Conservation (phyloP, 23 tunicate species). For the Oikopleura albicans region DNA sequence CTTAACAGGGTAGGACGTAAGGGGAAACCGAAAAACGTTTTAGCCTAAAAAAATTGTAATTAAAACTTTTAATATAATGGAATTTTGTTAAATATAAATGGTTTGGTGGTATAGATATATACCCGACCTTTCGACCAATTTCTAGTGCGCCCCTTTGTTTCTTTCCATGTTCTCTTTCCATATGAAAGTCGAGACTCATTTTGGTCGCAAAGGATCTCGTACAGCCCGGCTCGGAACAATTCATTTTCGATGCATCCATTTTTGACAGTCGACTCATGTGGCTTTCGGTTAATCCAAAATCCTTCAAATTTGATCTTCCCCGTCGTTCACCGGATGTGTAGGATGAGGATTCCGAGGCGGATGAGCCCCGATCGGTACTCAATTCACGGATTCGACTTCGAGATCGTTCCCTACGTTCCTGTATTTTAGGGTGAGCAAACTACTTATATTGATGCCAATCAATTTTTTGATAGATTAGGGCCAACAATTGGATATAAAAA, state of each 20-base stretch:
- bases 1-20: too few relatives aligned
- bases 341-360: background rate
- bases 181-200: conserved; percentile 1
- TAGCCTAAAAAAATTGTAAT: too few relatives aligned
- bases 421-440: background rate
- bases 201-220: background rate
- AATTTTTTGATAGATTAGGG: too few relatives aligned
- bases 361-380: background rate
- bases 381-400: conserved; percentile 9
- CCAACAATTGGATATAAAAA: too few relatives aligned
- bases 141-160: background rate
- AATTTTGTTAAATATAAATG: too few relatives aligned
- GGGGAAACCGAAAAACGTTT: too few relatives aligned
- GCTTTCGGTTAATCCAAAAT: background rate
- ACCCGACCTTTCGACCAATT: background rate
- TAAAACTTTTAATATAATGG: too few relatives aligned
- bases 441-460: too few relatives aligned
- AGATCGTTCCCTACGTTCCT: background rate
- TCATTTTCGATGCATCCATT: background rate
- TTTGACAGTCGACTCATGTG: background rate
- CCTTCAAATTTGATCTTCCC: background rate
- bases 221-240: background rate
- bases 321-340: background rate
- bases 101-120: too few relatives aligned
- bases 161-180: conserved; percentile 5